phyloP scores from a whole-genome alignment of 1,140 invertebrate genomes.

The Pogonomyrmex californicus region DNA sequence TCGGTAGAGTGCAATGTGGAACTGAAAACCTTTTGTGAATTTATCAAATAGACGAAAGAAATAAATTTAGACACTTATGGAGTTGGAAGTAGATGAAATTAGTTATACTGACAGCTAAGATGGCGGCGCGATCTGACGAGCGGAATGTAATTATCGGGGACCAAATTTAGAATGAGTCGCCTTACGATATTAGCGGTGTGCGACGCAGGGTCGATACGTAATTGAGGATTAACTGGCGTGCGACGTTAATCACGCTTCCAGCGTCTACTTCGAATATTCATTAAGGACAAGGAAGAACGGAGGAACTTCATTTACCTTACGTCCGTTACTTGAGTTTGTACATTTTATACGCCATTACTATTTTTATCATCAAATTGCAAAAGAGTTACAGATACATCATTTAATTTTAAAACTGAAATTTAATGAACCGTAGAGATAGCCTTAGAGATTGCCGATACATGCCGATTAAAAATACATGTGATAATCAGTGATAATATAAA shows the following conservation, averaged over 20 bases:
- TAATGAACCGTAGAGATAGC: background rate
- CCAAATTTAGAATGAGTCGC: constrained; percentile 61
- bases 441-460: too few species aligned
- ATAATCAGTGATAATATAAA: background rate
- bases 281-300: constrained; percentile 18
- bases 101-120: constrained; percentile 53
- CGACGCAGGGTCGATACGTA: constrained; percentile 52
- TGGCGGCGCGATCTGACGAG: constrained; percentile 50
- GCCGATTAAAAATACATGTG: too few species aligned
- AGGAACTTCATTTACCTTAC: background rate
- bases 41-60: background rate
- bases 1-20: too few species aligned
- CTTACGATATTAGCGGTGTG: constrained; percentile 46
- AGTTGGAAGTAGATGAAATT: constrained; percentile 49
- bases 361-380: constrained; percentile 21
- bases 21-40: background rate
- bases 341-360: constrained; percentile 7
- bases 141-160: constrained; percentile 63
- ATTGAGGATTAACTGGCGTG: constrained; percentile 63
- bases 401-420: background rate
- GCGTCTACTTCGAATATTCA: constrained; percentile 56
- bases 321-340: background rate
- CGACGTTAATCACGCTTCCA: constrained; percentile 49
- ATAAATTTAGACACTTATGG: constrained; percentile 54
- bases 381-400: background rate